Base-by-base conservation (phyloP, 2,113 vertebrate genomes). In the Dinomys branickii region DNA sequence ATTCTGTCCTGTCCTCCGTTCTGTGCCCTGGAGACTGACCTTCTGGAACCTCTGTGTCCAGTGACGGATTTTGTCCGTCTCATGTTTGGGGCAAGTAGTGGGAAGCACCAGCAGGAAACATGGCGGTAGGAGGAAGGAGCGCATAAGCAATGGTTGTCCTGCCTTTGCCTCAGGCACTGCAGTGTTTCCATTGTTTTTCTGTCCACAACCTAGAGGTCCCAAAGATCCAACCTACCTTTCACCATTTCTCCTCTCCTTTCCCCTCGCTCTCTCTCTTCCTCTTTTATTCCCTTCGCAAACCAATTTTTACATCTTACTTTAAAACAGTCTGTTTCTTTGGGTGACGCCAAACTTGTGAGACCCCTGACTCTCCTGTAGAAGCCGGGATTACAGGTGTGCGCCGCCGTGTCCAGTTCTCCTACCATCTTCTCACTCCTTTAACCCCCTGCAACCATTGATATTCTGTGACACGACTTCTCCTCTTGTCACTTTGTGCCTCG, bases 11-110 rank as follows among this genome's bases (percentile, higher is more conserved):
- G 19, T 54, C 12, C 30, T 63, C 14, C 59, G 16, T 12, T 61
- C 33, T 92, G 24, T 85, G n/a, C 16, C 19, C 1, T 2, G 9
- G 1, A 61, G 3, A 14, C 8, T 8, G 26, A 58, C 30, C 22
- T 33, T 10, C 10, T n/a, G 1, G 13, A 20, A 8, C 1, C 17
- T 65, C 9, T 1, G 24, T 58, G 19, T n/a, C 5, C 5, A n/a
- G 14, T 5, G 38, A 52, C 9, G 6, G 22, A 24, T 33, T 67
- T 86, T 9, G 7, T 26, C 5, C 19, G 44, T 9, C 16, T 61
- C 85, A 10, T 30, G 9, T n/a, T n/a, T 56, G 22, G 33, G 10
- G 5, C 44, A 41, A 19, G 1, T 20, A 69, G 47, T 56, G 20
- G 9, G 35, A 61, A n/a, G 16, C 30, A 47, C 7, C 47, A 52